Percentiles rank a stretch among this genome's conserved stretches.
Conservation (phyloP, 2,797 vertebrate species). For the Holocentrus rufus region DNA sequence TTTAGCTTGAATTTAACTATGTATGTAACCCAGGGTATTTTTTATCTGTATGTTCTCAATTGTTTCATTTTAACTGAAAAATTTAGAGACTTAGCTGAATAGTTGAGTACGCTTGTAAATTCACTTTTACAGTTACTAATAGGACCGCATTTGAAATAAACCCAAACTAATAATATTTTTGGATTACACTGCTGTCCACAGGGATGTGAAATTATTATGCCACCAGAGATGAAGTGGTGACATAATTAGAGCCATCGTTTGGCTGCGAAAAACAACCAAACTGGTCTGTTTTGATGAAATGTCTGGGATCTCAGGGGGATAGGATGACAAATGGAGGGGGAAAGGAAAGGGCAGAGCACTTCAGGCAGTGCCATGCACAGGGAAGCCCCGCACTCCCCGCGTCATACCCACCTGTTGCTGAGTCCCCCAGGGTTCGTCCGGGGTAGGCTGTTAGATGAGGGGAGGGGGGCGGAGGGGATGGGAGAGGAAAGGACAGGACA, state of each 20-base stretch:
- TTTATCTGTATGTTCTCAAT: slow-evolving; percentile 4
- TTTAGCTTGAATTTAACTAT: neutral
- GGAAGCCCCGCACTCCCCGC: slow-evolving; percentile 63
- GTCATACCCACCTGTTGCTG: slow-evolving; percentile 91
- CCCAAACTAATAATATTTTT: neutral
- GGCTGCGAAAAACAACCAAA: slow-evolving; percentile 5
- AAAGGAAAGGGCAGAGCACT: slow-evolving; percentile 67
- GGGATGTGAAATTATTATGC: slow-evolving; percentile 3
- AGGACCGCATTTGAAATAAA: slow-evolving; percentile 11
- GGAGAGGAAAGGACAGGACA: slow-evolving; percentile 37
- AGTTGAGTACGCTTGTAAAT: neutral
- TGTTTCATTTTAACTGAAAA: slow-evolving; percentile 55
- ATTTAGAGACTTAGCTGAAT: slow-evolving; percentile 6
- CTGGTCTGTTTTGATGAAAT: neutral
- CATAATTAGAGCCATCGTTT: neutral
- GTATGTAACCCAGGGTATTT: too few species aligned
- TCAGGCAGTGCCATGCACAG: slow-evolving; percentile 84
- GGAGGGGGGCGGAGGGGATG: slow-evolving; percentile 54
- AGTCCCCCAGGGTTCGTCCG: slow-evolving; percentile 91
- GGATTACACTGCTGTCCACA: neutral
- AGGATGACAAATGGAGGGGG: slow-evolving; percentile 52
- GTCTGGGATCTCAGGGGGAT: slow-evolving; percentile 5
- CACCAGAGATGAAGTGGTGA: slow-evolving; percentile 12
- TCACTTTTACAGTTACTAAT: neutral
- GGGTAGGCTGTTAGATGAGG: slow-evolving; percentile 91